Base-by-base conservation (phyloP, 2,888 invertebrate species). In the Drosophila tripunctata region DNA sequence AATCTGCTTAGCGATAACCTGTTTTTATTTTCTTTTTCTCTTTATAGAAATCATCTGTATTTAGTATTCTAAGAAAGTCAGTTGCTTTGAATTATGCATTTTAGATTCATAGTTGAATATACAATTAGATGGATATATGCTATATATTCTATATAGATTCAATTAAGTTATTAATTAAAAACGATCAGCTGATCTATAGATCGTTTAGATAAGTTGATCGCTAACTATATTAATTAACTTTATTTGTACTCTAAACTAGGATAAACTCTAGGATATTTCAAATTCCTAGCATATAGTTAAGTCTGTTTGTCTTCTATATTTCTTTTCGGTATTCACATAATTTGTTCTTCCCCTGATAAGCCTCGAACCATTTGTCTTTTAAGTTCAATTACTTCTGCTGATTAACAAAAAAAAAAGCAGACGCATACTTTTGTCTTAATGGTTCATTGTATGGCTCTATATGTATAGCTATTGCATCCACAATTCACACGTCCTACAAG, bases 1-100 rank as follows among this genome's bases (percentile, higher is more conserved):
- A 36, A 52, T 15, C 14, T 19, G 65, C 40, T 50, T 21, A 4
- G 40, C 63, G 58, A 69, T 56, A 72, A 72, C 71, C 70, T 51
- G 71, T 72, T 71, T 48, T 14, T 24, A 44, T 17, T 12, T 30
- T 15, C 6, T 4, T 50, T n/a, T 10, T 36, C n/a, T n/a, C n/a
- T 30, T 21, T 17, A 0, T 19, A n/a, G 6, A 19, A 35, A 35
- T 47, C 44, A 35, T 44, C 21, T 27, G 8, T 33, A n/a, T 27
- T 36, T 17, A 35, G 14, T 22, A 22, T 30, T 43, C 31, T 43
- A 12, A 15, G 22, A 47, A 56, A 22, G 6, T 14, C 21, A n/a
- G 10, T 33, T 12, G 27, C 3, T 43, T 48, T 43, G 22, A 57
- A 50, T 50, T 31, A 44, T 54, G 47, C 56, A 43, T 48, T 48